phyloP scores from a whole-genome alignment of 2,797 vertebrate species.

The Platyrinchus mystaceus region DNA sequence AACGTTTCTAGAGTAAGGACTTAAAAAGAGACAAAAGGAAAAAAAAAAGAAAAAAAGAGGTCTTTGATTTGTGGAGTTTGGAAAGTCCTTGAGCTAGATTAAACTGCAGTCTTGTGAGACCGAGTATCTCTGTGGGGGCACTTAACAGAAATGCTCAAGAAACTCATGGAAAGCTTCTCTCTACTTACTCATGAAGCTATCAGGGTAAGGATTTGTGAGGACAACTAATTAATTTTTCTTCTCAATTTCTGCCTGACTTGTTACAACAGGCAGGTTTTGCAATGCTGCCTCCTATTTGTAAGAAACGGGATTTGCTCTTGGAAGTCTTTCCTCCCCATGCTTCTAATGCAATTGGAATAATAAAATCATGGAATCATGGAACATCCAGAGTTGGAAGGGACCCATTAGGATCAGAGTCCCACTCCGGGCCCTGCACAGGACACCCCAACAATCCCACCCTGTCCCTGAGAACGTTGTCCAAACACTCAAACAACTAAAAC shows the following conservation, averaged over 20 bases:
- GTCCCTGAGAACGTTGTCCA: background rate
- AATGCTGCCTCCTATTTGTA: background rate
- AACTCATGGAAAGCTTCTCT: conserved; percentile 47
- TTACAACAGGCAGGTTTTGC: background rate
- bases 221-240: conserved; percentile 27
- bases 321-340: background rate
- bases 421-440: background rate
- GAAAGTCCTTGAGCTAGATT: conserved; percentile 66
- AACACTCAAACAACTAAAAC: background rate
- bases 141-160: conserved; percentile 4
- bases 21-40: background rate
- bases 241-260: background rate
- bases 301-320: background rate
- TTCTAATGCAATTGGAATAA: background rate
- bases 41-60: background rate
- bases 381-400: background rate
- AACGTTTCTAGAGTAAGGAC: background rate
- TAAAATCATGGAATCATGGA: background rate
- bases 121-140: conserved; percentile 47
- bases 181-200: conserved; percentile 9
- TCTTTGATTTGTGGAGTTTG: conserved; percentile 46
- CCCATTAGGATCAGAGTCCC: background rate
- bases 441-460: background rate
- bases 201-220: background rate
- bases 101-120: conserved; percentile 63